These are phyloP conservation scores for Larimichthys polyactis DNA, from an alignment of 2,113 vertebrate genomes.

Conservation along the genomic window DNA sequence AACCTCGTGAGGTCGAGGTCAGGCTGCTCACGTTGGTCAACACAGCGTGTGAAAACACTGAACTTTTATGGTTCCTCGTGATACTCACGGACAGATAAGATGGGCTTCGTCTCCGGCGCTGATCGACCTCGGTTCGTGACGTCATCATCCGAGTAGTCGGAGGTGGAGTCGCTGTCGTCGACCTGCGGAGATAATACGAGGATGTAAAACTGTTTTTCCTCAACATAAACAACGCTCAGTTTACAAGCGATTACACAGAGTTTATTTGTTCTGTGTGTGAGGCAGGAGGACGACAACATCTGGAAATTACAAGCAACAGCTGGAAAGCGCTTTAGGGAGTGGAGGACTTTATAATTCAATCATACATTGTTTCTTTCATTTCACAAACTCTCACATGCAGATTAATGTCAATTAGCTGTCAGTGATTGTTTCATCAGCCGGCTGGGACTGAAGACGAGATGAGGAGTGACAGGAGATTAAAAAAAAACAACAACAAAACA, in stretches of 20 bases:
- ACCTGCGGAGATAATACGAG: conserved; percentile 56
- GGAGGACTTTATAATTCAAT: not conserved
- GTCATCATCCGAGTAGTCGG: conserved; percentile 91
- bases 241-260: conserved; percentile 38
- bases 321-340: conserved; percentile 36
- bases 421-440: not conserved
- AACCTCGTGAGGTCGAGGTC: too few relatives aligned
- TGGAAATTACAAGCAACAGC: conserved; percentile 66
- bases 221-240: conserved; percentile 35
- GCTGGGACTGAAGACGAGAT: not conserved
- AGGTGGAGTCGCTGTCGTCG: conserved; percentile 87
- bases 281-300: conserved; percentile 47
- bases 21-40: too few relatives aligned
- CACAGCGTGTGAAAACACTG: too few relatives aligned
- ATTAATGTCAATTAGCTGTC: conserved; percentile 49
- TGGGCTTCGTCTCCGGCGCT: conserved; percentile 90
- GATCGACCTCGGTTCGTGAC: conserved; percentile 82
- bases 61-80: too few relatives aligned
- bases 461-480: conserved; percentile 31
- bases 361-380: not conserved
- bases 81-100: conserved; percentile 95
- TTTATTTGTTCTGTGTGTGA: conserved; percentile 33
- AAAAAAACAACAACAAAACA: not conserved
- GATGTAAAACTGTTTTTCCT: not conserved
- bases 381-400: conserved; percentile 15